A percentile compares a stretch with the other conserved stretches of the same genome.
Conservation (phyloP, 1,140 invertebrate species). For the Aphelenchoides besseyi region DNA sequence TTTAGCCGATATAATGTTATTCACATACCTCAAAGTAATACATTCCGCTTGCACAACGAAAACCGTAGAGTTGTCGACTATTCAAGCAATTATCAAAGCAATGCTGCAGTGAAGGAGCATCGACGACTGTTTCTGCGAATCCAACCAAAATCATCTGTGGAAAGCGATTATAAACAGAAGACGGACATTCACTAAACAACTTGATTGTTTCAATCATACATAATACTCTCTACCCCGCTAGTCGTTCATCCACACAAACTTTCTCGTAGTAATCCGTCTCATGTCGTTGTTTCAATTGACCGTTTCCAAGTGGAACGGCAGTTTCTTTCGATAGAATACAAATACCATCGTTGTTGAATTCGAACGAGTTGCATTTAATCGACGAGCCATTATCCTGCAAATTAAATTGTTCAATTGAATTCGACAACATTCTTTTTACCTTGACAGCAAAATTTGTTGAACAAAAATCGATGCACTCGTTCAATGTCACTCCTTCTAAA, state of each 20-base stretch:
- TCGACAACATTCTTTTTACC: not conserved
- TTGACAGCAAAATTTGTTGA: slow-evolving; percentile 34
- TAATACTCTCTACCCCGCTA: slow-evolving; percentile 37
- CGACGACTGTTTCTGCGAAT: slow-evolving; percentile 61
- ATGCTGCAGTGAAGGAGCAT: slow-evolving; percentile 53
- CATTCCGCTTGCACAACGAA: slow-evolving; percentile 57
- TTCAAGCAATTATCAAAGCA: slow-evolving; percentile 62
- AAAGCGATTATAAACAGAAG: slow-evolving; percentile 49
- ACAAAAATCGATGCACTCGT: slow-evolving; percentile 53
- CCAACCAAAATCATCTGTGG: slow-evolving; percentile 63
- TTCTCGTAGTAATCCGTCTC: slow-evolving; percentile 59
- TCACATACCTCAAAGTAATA: slow-evolving; percentile 57
- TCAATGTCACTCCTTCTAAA: slow-evolving; percentile 29
- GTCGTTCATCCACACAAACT: slow-evolving; percentile 54
- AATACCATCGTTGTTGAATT: slow-evolving; percentile 33
- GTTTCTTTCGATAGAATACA: slow-evolving; percentile 55
- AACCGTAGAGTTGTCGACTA: slow-evolving; percentile 54
- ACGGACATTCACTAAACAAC: slow-evolving; percentile 48
- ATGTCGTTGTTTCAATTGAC: slow-evolving; percentile 51
- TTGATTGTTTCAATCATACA: not conserved
- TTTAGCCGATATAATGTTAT: slow-evolving; percentile 8
- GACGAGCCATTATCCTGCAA: slow-evolving; percentile 33
- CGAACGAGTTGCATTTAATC: slow-evolving; percentile 57
- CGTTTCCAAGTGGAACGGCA: slow-evolving; percentile 60
- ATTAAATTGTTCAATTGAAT: not conserved